These are phyloP conservation scores for Gymnosoma rotundatum DNA, from an alignment of 2,888 invertebrate species.

Conservation along the genomic window DNA sequence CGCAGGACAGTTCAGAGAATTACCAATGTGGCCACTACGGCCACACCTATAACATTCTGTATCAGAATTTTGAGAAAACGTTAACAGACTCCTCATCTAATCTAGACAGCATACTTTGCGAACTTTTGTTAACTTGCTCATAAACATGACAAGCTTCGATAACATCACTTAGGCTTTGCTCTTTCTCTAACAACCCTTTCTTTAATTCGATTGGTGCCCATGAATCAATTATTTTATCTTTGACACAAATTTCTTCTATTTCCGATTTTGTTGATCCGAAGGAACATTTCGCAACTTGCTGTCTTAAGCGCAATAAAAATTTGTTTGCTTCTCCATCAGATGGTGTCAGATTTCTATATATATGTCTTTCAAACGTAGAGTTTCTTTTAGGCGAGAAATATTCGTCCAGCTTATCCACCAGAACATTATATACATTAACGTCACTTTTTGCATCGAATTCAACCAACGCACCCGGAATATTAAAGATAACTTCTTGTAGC, in stretches of 20 bases:
- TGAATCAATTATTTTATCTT: slow-evolving; percentile 58
- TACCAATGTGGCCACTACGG: no score
- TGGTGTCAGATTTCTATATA: slow-evolving; percentile 72
- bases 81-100: no score
- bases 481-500: slow-evolving; percentile 66
- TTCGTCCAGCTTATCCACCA: slow-evolving; percentile 65
- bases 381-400: slow-evolving; percentile 52
- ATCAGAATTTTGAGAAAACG: no score
- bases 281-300: slow-evolving; percentile 57
- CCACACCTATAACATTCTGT: no score
- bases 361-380: slow-evolving; percentile 73
- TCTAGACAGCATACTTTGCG: no score
- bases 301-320: slow-evolving; percentile 69
- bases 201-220: slow-evolving; percentile 60
- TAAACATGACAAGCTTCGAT: slow-evolving; percentile 51
- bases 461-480: slow-evolving; percentile 65
- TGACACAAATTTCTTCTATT: slow-evolving; percentile 61
- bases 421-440: slow-evolving; percentile 59
- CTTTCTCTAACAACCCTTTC: slow-evolving; percentile 59
- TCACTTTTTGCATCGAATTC: slow-evolving; percentile 37
- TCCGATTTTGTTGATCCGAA: slow-evolving; percentile 52
- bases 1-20: no score
- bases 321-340: slow-evolving; percentile 74
- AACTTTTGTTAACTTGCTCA: slow-evolving; percentile 47
- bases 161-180: slow-evolving; percentile 47